phyloP scores from a whole-genome alignment of 2,797 vertebrate species.

The Sebastes wilsoni region DNA sequence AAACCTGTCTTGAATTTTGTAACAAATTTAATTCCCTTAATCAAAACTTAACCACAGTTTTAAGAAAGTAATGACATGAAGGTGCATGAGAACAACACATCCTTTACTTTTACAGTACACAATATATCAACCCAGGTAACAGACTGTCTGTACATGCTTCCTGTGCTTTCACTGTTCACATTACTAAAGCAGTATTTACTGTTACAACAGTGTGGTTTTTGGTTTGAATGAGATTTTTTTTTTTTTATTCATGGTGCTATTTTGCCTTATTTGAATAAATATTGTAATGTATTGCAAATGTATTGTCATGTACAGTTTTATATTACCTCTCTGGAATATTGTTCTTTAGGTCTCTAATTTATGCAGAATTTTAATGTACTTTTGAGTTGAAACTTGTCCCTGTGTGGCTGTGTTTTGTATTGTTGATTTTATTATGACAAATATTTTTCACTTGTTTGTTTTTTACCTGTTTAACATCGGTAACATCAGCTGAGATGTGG shows the following conservation, averaged over 20 bases:
- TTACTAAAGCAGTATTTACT: slow-evolving; percentile 67
- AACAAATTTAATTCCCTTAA: slow-evolving; percentile 37
- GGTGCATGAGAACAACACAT: slow-evolving; percentile 43
- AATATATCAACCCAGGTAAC: slow-evolving; percentile 1
- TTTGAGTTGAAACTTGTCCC: slow-evolving; percentile 73
- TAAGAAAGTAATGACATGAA: slow-evolving; percentile 51
- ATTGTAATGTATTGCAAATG: slow-evolving; percentile 82
- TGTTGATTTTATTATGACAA: slow-evolving; percentile 72
- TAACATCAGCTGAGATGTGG: slow-evolving; percentile 56
- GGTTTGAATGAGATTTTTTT: slow-evolving; percentile 56
- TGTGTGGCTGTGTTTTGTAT: slow-evolving; percentile 73
- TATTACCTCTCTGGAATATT: slow-evolving; percentile 79
- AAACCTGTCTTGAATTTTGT: slow-evolving; percentile 33
- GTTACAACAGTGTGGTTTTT: slow-evolving; percentile 59
- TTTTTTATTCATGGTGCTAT: slow-evolving; percentile 74
- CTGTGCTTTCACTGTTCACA: slow-evolving; percentile 58
- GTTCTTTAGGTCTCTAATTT: slow-evolving; percentile 80
- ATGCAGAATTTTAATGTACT: slow-evolving; percentile 79
- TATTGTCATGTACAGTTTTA: slow-evolving; percentile 85
- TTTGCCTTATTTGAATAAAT: slow-evolving; percentile 78
- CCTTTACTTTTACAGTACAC: slow-evolving; percentile 16
- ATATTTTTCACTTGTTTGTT: slow-evolving; percentile 69
- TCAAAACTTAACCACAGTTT: slow-evolving; percentile 45
- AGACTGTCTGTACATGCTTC: slow-evolving; percentile 33
- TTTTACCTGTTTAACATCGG: slow-evolving; percentile 56